Conservation (phyloP, 2,888 invertebrate species). For the Pocota personata region DNA sequence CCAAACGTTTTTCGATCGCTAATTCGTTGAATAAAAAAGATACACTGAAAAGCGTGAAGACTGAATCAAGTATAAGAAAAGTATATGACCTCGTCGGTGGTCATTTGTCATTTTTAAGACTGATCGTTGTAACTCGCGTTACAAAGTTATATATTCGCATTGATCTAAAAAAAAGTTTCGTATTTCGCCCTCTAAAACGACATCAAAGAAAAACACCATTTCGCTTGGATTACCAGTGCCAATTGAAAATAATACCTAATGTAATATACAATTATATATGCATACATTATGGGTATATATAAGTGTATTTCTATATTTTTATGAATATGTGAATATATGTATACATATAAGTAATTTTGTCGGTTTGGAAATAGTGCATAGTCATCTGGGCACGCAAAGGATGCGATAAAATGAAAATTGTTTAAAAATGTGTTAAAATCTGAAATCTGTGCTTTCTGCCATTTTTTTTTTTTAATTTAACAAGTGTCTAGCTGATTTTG, state of each 20-base stretch:
- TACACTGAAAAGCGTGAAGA: slow-evolving; percentile 20
- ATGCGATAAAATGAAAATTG: slow-evolving; percentile 16
- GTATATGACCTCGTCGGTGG: slow-evolving; percentile 5
- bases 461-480: slow-evolving; percentile 8
- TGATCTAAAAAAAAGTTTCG: slow-evolving; percentile 20
- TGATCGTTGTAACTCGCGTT: slow-evolving; percentile 24
- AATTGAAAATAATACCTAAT: slow-evolving; percentile 66
- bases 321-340: background rate
- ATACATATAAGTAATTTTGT: background rate
- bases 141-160: background rate
- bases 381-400: slow-evolving; percentile 12
- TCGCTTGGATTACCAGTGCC: slow-evolving; percentile 82
- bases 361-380: background rate
- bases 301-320: background rate
- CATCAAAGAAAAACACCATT: slow-evolving; percentile 15
- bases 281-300: slow-evolving; percentile 20
- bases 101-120: slow-evolving; percentile 28
- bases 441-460: background rate
- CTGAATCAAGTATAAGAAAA: slow-evolving; percentile 22
- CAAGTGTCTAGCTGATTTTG: background rate
- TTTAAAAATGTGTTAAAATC: slow-evolving; percentile 15
- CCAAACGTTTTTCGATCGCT: slow-evolving; percentile 4
- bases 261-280: slow-evolving; percentile 36
- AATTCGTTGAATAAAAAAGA: background rate
- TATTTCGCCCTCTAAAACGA: slow-evolving; percentile 74